A percentile compares a stretch with the other conserved stretches of the same genome.
Conservation (phyloP, 1,140 invertebrate species). For the Glossosoma conforme region DNA sequence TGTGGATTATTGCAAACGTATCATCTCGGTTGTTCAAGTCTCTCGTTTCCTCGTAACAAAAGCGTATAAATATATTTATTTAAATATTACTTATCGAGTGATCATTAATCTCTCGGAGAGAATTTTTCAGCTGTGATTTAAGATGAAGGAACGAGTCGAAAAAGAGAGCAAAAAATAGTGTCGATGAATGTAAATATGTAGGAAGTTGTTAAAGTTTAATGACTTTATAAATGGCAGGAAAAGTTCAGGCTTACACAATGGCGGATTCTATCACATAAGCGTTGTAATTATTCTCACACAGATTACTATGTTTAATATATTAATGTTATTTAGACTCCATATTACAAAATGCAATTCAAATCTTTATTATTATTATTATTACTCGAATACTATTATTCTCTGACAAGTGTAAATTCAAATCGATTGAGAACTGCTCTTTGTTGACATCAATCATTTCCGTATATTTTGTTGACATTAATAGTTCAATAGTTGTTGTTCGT, state of each 20-base stretch:
- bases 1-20: not conserved
- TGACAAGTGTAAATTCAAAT: no score
- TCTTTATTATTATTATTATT: no score
- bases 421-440: no score
- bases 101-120: slow-evolving; percentile 13
- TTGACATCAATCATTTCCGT: no score
- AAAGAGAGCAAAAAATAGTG: slow-evolving; percentile 25
- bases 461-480: no score
- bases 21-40: slow-evolving; percentile 4
- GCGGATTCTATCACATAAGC: slow-evolving; percentile 28
- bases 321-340: not conserved
- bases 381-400: no score
- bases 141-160: slow-evolving; percentile 15
- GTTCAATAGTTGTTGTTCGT: no score
- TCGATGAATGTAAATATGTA: slow-evolving; percentile 19
- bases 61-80: slow-evolving; percentile 18
- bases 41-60: slow-evolving; percentile 8
- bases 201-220: slow-evolving; percentile 8
- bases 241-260: slow-evolving; percentile 28
- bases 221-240: slow-evolving; percentile 25
- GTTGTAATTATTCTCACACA: slow-evolving; percentile 7
- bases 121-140: slow-evolving; percentile 16
- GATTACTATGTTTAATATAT: not conserved
- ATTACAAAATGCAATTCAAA: no score
- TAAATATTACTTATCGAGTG: slow-evolving; percentile 11